Conservation (phyloP, 1,140 invertebrate genomes). For the Ptiloglossa arizonensis region DNA sequence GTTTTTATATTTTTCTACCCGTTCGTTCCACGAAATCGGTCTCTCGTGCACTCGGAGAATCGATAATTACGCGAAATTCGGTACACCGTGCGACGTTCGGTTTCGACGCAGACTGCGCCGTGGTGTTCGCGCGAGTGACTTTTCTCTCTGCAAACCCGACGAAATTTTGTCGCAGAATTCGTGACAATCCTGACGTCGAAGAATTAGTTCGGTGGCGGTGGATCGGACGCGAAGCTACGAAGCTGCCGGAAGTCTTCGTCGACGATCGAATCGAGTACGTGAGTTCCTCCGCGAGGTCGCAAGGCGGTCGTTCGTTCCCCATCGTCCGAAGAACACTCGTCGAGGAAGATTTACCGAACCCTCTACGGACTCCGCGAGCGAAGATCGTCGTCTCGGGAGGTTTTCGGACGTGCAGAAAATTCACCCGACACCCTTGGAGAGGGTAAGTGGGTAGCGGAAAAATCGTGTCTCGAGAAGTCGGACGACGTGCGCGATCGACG, state of each 20-base stretch:
- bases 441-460: constrained; percentile 10
- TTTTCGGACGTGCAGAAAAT: no score
- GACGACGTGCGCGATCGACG: neutral
- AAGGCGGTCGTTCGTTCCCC: constrained; percentile 18
- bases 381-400: neutral
- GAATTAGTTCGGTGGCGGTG: constrained; percentile 77
- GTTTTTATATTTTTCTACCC: no score
- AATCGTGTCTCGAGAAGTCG: constrained; percentile 9
- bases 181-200: constrained; percentile 84
- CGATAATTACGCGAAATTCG: no score
- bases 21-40: no score
- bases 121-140: no score
- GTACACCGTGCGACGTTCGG: no score
- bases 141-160: no score
- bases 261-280: constrained; percentile 32
- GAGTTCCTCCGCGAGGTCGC: constrained; percentile 32
- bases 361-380: neutral
- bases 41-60: no score
- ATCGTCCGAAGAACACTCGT: neutral
- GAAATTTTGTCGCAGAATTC: constrained; percentile 80
- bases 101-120: no score
- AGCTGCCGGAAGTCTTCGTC: constrained; percentile 38
- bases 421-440: neutral
- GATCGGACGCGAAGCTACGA: constrained; percentile 27
- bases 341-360: no score